These are phyloP conservation scores for Peromyscus polionotus DNA, from an alignment of 2,113 vertebrate genomes.

Conservation along the genomic window DNA sequence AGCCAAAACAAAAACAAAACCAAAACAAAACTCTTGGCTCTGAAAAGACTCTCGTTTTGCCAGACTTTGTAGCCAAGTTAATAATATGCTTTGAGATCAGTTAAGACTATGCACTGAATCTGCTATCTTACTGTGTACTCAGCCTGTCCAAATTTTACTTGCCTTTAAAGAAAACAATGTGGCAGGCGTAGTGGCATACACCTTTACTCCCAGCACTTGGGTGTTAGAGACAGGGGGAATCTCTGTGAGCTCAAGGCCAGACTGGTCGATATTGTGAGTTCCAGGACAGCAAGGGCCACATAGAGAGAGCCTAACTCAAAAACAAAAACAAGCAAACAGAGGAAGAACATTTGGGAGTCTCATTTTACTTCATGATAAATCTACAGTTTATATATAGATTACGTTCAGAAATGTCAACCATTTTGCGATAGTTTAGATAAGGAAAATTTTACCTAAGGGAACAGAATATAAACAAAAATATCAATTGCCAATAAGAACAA, in stretches of 20 bases:
- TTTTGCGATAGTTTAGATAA: neutral
- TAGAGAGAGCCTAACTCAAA: neutral
- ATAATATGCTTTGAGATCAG: neutral
- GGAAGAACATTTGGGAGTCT: neutral
- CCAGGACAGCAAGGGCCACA: neutral
- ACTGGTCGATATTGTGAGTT: neutral
- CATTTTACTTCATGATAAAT: neutral
- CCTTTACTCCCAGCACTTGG: neutral
- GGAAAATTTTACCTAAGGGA: neutral
- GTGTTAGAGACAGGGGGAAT: neutral
- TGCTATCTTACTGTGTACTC: neutral
- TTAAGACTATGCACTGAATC: neutral
- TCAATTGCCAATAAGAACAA: neutral
- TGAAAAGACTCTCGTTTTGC: neutral
- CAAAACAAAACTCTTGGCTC: neutral
- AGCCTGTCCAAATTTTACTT: neutral
- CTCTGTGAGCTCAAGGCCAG: neutral
- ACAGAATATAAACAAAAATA: neutral
- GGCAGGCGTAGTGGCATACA: neutral
- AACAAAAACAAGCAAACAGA: neutral
- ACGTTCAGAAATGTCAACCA: neutral
- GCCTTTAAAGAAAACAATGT: neutral
- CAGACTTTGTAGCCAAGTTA: neutral
- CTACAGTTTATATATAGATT: too few relatives aligned
- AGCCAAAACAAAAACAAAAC: neutral